Evolutionary conservation across 2,113 vertebrate genomes (phyloP), one percentile per base, ranked within the genome.

Genomic region (Chloropsis hardwickii): DNA sequence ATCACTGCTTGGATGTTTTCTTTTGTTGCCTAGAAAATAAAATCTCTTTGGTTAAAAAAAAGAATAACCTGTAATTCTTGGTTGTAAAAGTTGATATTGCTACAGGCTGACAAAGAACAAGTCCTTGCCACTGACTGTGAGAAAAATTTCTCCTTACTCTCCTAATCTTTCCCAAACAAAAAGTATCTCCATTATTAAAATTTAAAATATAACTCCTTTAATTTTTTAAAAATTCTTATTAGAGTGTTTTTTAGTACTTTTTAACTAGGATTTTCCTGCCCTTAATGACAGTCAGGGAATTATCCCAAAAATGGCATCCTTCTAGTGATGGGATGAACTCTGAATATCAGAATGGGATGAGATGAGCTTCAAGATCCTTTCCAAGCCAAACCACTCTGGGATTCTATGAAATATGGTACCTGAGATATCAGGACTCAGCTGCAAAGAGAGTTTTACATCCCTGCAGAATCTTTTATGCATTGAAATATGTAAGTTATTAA

Each of bases 1-100:
- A 44, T 82, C 82, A 78, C 86, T 76, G 79, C 88, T 88, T 88
- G 90, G 88, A 87, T 92, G 82, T 90, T 92, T 77, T 83, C 60
- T 86, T 93, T 60, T 12, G 5, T 91, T 94, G 92, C 88, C 80
- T 92, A 78, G 92, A 83, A 86, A 97, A 97, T 95, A 96, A 96
- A 96, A 92, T 73, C 86, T 80, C 86, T 94, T 95, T 96, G 67
- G 39, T 66, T 95, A 88, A 83, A 86, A 83, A 86, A 71, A 91
- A 83, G 62, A 45, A 58, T 8, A 7, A 37, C 22, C 85, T 90
- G 74, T 69, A 40, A 65, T 95, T 91, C 3, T 0, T 95, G 66
- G 72, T 60, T 48, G 37, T 62, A 27, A 44, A 40, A 33, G 19
- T 1, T 44, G 25, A 6, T 39, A 1, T 13, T 81, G 10, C 22